These are phyloP conservation scores for Tholera decimalis DNA, from an alignment of 2,888 invertebrate species.

Conservation along the genomic window DNA sequence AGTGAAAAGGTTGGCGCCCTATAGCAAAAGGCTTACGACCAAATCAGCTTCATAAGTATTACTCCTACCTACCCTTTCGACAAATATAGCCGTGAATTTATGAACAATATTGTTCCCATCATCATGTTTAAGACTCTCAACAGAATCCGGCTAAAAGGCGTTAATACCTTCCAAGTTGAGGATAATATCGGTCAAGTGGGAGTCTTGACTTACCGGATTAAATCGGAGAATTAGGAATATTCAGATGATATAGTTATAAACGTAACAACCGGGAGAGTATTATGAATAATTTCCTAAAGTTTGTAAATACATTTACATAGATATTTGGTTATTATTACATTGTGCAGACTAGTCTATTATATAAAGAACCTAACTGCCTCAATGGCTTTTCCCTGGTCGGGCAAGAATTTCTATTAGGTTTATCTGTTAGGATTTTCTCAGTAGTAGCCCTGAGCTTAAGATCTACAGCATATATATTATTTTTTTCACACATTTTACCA, in stretches of 20 bases:
- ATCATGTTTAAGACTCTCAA: constrained; percentile 3
- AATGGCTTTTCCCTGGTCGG: too few species aligned
- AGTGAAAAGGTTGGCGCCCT: neutral
- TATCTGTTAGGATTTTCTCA: too few species aligned
- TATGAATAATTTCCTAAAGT: neutral
- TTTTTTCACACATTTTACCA: too few species aligned
- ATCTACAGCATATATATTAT: too few species aligned
- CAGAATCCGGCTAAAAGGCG: constrained; percentile 35
- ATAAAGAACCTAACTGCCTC: too few species aligned
- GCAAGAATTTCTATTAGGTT: too few species aligned
- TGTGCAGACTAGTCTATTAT: too few species aligned
- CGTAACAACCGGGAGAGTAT: neutral
- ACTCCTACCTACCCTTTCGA: neutral
- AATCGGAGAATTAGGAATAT: constrained; percentile 34
- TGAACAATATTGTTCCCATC: constrained; percentile 17
- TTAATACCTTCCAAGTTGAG: constrained; percentile 41
- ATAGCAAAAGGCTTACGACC: neutral
- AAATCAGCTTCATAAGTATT: neutral
- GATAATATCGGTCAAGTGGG: constrained; percentile 55
- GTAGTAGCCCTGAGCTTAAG: too few species aligned
- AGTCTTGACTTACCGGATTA: constrained; percentile 55
- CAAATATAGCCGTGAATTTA: neutral
- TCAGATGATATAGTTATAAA: constrained; percentile 15
- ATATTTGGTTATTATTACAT: too few species aligned
- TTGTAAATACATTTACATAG: neutral